Evolutionary conservation across 2,888 invertebrate species (phyloP).

Genomic region (Zygogramma bicolorata): DNA sequence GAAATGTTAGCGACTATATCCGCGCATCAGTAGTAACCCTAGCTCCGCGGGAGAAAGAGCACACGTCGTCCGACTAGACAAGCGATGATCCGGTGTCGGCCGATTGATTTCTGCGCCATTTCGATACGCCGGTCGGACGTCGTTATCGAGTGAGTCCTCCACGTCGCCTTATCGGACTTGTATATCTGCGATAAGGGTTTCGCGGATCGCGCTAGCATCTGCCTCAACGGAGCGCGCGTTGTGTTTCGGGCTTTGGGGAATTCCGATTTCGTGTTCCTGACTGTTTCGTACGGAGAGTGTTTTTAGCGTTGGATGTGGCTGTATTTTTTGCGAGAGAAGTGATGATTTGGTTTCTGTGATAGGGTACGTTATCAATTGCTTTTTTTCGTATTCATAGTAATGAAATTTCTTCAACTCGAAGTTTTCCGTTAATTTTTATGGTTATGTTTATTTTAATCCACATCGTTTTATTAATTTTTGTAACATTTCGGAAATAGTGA

Average conservation of each 20-base stretch:
- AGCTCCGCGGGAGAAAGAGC: not conserved
- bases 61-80: not conserved
- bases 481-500: too few relatives aligned
- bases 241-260: not conserved
- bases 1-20: not conserved
- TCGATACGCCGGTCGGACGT: not conserved
- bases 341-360: not conserved
- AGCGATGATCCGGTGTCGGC: not conserved
- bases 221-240: not conserved
- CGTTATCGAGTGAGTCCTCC: not conserved
- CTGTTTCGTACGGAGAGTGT: not conserved
- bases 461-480: too few relatives aligned
- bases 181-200: constrained; percentile 7
- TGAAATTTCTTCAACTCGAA: too few relatives aligned
- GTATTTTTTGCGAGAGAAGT: not conserved
- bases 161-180: constrained; percentile 3
- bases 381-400: too few relatives aligned
- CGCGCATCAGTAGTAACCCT: not conserved
- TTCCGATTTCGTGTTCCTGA: not conserved
- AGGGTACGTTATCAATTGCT: not conserved
- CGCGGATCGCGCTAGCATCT: not conserved
- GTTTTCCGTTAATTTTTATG: too few relatives aligned
- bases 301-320: not conserved
- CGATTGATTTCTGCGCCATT: constrained; percentile 7
- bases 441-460: too few relatives aligned